Evolutionary conservation across 2,888 invertebrate genomes (phyloP), one percentile per base, ranked within the genome.

Genomic region (Lysandra bellargus): DNA sequence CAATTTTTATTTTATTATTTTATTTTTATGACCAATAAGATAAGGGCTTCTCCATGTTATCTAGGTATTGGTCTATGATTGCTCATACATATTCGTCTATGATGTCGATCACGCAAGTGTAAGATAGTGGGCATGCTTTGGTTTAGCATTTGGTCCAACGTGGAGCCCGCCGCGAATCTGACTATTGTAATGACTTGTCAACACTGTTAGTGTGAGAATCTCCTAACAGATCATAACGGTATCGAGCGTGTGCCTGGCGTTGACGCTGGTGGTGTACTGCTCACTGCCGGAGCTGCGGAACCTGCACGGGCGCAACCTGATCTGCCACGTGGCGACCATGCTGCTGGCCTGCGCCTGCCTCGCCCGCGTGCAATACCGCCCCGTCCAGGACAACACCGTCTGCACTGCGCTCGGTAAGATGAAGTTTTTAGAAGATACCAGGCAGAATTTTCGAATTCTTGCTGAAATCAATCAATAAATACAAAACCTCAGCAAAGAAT

Each of bases 221-320:
- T 57, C 57, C 4, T 57, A 23, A 69, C 86, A 95, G 95, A 90
- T 95, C 37, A 91, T 95, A 81, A 88, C 95, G 74, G 95, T 96
- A 81, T 97, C 97, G n/a, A 95, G 96, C 82, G 90, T 95, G 12
- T 97, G 97, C 85, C 91, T 97, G 82, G 88, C 95, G 4, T 85
- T 96, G 40, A 97, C 97, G 0, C 88, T 97, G 80, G 77, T 96
- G 81, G 96, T 97, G 49, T 97, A 97, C 89, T 88, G 95, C 74
- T 93, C 94, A 4, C 90, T 97, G 79, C 96, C 97, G 1, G 95
- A 95, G 82, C 91, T 97, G 79, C 95, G 96, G 80, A 97, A 97
- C 90, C 92, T 97, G 30, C 97, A 97, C 81, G 97, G 97, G 0
- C 96, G 96, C 85, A 97, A 96, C 17, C 92, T 97, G 75, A 96